phyloP scores from a whole-genome alignment of 2,888 invertebrate species.

The Harpagoxenus sublaevis region DNA sequence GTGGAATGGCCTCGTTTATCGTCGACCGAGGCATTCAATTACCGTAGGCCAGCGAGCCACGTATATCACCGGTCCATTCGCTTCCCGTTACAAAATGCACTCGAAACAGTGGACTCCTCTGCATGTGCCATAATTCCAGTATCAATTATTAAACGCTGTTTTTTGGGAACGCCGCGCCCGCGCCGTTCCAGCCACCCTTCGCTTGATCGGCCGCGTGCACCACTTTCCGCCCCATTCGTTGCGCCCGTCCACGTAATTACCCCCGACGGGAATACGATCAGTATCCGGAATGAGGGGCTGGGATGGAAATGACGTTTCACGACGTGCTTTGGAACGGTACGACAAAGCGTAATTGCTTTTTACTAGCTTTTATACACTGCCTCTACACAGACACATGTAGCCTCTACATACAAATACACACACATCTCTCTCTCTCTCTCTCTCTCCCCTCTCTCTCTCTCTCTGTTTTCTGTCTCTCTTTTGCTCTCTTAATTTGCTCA shows the following conservation, averaged over 20 bases:
- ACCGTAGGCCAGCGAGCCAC: slow-evolving; percentile 33
- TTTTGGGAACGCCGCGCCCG: slow-evolving; percentile 2
- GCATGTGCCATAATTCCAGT: slow-evolving; percentile 54
- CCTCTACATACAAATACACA: not conserved
- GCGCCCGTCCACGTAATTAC: slow-evolving; percentile 43
- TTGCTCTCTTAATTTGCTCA: slow-evolving; percentile 39
- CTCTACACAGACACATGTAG: not conserved
- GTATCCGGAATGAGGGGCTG: slow-evolving; percentile 39
- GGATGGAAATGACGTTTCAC: slow-evolving; percentile 54
- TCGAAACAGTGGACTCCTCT: slow-evolving; percentile 36
- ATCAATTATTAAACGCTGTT: slow-evolving; percentile 59
- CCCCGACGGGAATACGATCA: slow-evolving; percentile 53
- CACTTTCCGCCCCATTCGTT: slow-evolving; percentile 58
- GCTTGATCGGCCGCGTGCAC: slow-evolving; percentile 53
- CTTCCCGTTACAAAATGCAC: slow-evolving; percentile 54
- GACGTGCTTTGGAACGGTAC: slow-evolving; percentile 40
- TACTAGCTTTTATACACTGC: slow-evolving; percentile 44
- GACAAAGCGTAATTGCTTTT: slow-evolving; percentile 55
- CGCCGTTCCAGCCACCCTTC: slow-evolving; percentile 4
- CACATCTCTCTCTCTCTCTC: not conserved
- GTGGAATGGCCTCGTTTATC: slow-evolving; percentile 54
- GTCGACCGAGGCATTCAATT: slow-evolving; percentile 59
- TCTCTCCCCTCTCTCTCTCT: not conserved
- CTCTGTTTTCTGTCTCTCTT: not conserved
- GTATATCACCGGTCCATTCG: slow-evolving; percentile 41